Conservation (phyloP, 1,140 invertebrate genomes). For the Trichogramma pretiosum region DNA sequence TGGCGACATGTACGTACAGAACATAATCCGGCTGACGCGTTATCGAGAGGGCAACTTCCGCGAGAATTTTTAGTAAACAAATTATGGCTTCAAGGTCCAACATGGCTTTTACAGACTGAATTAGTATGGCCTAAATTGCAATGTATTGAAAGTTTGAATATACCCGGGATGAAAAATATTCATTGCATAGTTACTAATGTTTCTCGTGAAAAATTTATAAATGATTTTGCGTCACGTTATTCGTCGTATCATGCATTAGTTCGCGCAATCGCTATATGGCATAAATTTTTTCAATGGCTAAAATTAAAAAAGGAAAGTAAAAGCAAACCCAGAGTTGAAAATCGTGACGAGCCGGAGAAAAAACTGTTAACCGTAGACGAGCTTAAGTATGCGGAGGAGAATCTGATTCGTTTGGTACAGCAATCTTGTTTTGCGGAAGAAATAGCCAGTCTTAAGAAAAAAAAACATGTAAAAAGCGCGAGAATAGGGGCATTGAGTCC, state of each 20-base stretch:
- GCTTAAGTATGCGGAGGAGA: not conserved
- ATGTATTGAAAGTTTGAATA: not conserved
- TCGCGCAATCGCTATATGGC: not conserved
- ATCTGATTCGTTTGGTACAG: constrained; percentile 17
- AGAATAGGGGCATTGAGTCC: constrained; percentile 22
- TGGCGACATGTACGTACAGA: constrained; percentile 24
- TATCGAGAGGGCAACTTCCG: constrained; percentile 10
- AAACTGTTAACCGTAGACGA: not conserved
- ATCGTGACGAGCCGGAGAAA: not conserved
- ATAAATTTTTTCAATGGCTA: not conserved
- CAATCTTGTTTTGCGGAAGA: constrained; percentile 21
- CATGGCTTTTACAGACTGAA: not conserved
- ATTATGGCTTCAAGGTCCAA: not conserved
- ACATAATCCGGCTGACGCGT: constrained; percentile 14
- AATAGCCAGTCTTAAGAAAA: not conserved
- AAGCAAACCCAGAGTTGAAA: not conserved
- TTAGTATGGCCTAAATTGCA: not conserved
- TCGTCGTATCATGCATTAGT: not conserved
- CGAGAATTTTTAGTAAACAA: not conserved
- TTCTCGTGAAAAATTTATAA: not conserved
- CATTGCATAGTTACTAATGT: not conserved
- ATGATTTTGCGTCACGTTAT: not conserved
- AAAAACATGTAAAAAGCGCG: not conserved
- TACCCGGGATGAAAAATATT: not conserved
- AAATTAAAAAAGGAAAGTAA: too few relatives aligned